Evolutionary conservation across 2,888 invertebrate genomes (phyloP), one percentile per base, ranked within the genome.

Genomic region (Griposia aprilina): DNA sequence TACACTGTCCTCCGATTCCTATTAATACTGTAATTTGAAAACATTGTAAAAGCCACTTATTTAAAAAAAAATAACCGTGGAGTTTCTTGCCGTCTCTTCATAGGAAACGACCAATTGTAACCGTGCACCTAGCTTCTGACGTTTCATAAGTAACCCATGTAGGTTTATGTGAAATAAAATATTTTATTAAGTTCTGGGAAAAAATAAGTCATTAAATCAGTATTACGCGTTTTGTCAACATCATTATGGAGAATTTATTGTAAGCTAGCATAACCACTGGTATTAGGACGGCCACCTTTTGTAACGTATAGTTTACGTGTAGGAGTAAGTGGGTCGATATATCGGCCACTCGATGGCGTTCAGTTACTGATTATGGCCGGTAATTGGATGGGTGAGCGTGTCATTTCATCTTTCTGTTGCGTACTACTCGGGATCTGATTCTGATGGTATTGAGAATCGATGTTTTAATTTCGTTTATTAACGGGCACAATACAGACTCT

Each of bases 361-460:
- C 55, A 63, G 74, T 87, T 80, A 76, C 76, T 68, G 65, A 87
- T 87, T 84, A 20, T n/a, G 59, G n/a, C n/a, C 36, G 50, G 59
- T 84, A 87, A 87, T 87, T 84, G 76, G 72, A 75, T 76, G 74
- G 75, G 70, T 67, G 72, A 81, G 50, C 60, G 48, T 71, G 63
- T 75, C 67, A 50, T 75, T 30, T 69, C 65, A 60, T 59, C n/a
- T 73, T 73, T 72, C 50, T 57, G 71, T 65, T 30, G 50, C 45
- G 36, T n/a, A 55, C 41, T 48, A 36, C n/a, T 57, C 15, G 63
- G 13, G 1, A 26, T 50, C 45, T 48, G 41, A 55, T 13, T 6
- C 2, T 45, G 41, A 41, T 60, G 23, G n/a, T 48, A 6, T 65
- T 65, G 30, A 30, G 15, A n/a, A 26, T 48, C 36, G 36, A n/a